Conservation (phyloP, 2,797 vertebrate species). For the Eulemur mongoz region DNA sequence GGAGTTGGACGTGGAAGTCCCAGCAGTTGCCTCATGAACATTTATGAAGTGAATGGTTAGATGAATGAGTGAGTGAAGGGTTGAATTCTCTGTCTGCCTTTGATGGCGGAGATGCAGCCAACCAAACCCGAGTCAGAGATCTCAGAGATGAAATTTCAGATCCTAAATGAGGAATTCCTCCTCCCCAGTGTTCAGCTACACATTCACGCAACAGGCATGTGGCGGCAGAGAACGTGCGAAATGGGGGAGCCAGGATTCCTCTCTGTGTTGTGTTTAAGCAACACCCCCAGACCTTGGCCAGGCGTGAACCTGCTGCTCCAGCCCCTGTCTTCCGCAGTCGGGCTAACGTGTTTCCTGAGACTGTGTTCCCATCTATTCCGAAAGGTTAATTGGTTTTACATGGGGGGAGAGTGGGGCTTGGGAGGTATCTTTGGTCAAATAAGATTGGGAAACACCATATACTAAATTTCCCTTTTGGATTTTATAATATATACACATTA, state of each 20-base stretch:
- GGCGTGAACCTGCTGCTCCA: rapidly evolving
- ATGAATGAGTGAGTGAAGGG: neutral
- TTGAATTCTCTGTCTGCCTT: neutral
- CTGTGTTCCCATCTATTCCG: rapidly evolving
- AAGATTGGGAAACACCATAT: neutral
- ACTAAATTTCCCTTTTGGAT: neutral
- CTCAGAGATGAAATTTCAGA: neutral
- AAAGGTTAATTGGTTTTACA: neutral
- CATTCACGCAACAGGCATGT: rapidly evolving
- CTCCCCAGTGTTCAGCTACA: rapidly evolving
- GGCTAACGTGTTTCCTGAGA: neutral
- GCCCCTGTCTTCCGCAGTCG: rapidly evolving
- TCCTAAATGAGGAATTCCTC: neutral
- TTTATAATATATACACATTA: neutral
- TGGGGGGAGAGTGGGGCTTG: rapidly evolving
- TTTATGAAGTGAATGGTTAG: rapidly evolving
- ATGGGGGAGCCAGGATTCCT: rapidly evolving
- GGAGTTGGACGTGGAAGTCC: neutral
- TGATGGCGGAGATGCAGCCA: rapidly evolving
- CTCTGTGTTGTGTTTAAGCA: rapidly evolving
- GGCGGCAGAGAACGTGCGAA: rapidly evolving
- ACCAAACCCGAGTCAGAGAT: neutral
- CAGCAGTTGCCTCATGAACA: rapidly evolving
- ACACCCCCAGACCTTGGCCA: too few species aligned
- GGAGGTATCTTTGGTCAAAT: neutral